Percentiles rank a stretch among this genome's conserved stretches.
These are phyloP conservation scores for Brachynemurus nebulosus DNA, from an alignment of 2,888 invertebrate genomes.

Conservation along the genomic window DNA sequence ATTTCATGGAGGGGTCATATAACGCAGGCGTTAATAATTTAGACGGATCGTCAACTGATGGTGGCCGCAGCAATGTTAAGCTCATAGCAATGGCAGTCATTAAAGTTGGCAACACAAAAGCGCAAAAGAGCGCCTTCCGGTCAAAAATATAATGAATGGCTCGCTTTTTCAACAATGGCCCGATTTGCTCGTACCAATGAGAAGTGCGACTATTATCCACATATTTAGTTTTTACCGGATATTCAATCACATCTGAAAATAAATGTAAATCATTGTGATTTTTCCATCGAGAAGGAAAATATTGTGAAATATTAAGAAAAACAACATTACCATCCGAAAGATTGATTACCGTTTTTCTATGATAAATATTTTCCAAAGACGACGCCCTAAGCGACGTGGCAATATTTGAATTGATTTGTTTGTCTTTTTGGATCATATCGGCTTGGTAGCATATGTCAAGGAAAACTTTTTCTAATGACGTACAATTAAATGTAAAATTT, in stretches of 20 bases:
- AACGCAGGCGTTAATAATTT: conserved; percentile 36
- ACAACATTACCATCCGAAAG: too few relatives aligned
- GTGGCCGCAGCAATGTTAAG: conserved; percentile 49
- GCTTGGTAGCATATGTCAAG: conserved; percentile 36
- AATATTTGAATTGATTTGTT: background rate
- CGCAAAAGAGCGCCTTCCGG: conserved; percentile 42
- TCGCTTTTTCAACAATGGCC: conserved; percentile 41
- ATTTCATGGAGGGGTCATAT: conserved; percentile 31
- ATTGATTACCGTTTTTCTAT: too few relatives aligned
- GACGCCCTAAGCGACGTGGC: background rate
- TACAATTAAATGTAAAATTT: conserved; percentile 41
- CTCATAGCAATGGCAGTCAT: conserved; percentile 55
- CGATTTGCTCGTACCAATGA: conserved; percentile 20
- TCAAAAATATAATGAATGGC: conserved; percentile 44
- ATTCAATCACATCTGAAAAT: too few relatives aligned
- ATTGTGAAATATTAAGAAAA: too few relatives aligned
- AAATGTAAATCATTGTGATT: too few relatives aligned
- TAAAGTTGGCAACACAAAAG: conserved; percentile 43
- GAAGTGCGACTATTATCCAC: too few relatives aligned
- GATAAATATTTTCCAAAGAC: background rate
- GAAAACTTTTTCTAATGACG: conserved; percentile 50
- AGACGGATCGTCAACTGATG: conserved; percentile 43
- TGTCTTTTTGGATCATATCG: conserved; percentile 22
- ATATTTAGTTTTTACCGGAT: too few relatives aligned
- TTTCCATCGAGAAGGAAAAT: too few relatives aligned